Conservation (phyloP, 1,140 invertebrate genomes). For the Sweltsa coloradensis region DNA sequence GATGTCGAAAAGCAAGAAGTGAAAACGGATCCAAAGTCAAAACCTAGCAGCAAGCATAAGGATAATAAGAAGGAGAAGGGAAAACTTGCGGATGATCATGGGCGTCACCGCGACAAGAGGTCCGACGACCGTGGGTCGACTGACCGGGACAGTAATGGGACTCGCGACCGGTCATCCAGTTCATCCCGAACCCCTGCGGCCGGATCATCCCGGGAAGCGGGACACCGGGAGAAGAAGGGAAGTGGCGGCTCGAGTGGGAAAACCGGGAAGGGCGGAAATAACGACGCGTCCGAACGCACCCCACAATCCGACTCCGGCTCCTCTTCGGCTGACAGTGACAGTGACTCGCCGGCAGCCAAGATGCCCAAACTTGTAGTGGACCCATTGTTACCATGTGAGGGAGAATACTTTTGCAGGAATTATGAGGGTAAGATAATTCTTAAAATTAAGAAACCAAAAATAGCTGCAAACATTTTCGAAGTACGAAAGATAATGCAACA, state of each 20-base stretch:
- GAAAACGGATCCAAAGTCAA: too few relatives aligned
- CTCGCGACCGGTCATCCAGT: neutral
- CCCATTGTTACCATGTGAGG: too few relatives aligned
- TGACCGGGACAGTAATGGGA: slow-evolving; percentile 9
- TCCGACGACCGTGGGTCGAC: slow-evolving; percentile 10
- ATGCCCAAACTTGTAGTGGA: too few relatives aligned
- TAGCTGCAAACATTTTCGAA: slow-evolving; percentile 19
- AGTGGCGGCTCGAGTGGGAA: neutral
- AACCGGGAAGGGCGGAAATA: neutral
- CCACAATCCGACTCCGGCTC: neutral
- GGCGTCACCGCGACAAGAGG: neutral
- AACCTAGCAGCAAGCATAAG: too few relatives aligned
- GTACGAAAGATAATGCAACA: slow-evolving; percentile 36
- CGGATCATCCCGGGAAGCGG: neutral
- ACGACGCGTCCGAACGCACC: neutral
- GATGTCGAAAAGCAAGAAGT: neutral
- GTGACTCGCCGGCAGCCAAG: neutral
- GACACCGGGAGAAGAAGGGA: neutral
- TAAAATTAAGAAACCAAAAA: slow-evolving; percentile 20
- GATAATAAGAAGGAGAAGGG: neutral
- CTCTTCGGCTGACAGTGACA: neutral
- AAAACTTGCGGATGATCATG: slow-evolving; percentile 8
- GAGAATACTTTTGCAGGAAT: too few relatives aligned
- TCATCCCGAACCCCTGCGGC: neutral
- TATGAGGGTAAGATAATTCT: neutral